Evolutionary conservation across 2,113 vertebrate species (phyloP).

Genomic region (Microcebus ravelobensis): DNA sequence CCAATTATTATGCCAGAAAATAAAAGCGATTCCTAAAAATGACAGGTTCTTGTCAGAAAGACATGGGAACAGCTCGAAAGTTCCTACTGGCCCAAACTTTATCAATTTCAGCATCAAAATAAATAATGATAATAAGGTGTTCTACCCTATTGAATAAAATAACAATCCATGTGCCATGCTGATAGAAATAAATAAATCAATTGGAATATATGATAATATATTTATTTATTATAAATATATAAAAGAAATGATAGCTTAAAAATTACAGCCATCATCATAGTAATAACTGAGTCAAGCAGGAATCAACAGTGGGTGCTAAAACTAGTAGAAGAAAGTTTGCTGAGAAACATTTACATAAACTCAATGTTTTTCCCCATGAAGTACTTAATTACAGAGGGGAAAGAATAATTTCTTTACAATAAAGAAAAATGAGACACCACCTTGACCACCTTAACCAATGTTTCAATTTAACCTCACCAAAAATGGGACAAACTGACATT

Average conservation of each 20-base stretch:
- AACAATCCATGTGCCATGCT: neutral
- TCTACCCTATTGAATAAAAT: constrained; percentile 8
- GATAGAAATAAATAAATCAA: neutral
- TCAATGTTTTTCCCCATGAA: neutral
- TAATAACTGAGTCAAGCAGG: neutral
- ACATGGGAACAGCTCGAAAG: neutral
- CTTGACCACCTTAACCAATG: neutral
- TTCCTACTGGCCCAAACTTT: neutral
- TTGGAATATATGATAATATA: neutral
- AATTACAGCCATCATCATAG: neutral
- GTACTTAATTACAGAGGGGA: neutral
- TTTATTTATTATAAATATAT: neutral
- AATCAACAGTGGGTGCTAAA: neutral
- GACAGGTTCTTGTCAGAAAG: neutral
- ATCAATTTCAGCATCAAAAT: neutral
- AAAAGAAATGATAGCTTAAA: neutral
- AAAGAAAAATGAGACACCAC: neutral
- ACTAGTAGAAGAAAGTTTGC: neutral
- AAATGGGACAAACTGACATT: neutral
- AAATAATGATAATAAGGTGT: neutral
- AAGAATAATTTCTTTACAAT: neutral
- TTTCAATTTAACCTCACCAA: neutral
- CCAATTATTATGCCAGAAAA: neutral
- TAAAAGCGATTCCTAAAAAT: neutral
- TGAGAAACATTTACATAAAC: neutral